Conservation (phyloP, 2,888 invertebrate species). For the Cantharis lateralis region DNA sequence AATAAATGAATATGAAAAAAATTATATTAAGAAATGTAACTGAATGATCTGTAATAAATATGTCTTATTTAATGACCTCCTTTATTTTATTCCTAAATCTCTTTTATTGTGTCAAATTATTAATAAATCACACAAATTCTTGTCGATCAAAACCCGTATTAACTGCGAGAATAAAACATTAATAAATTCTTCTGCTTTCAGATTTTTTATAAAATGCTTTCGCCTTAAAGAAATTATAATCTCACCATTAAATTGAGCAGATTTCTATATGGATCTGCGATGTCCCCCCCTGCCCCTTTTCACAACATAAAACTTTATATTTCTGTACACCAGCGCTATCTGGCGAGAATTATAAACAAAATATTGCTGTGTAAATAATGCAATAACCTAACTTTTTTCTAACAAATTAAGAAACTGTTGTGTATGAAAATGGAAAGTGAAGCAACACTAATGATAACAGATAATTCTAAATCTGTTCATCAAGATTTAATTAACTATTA, state of each 20-base stretch:
- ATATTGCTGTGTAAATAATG: background rate
- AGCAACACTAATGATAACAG: constrained; percentile 3
- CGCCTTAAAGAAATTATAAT: too few relatives aligned
- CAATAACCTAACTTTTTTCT: background rate
- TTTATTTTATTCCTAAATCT: background rate
- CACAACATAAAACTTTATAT: too few relatives aligned
- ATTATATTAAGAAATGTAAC: constrained; percentile 54
- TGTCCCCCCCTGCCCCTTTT: too few relatives aligned
- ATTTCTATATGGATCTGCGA: too few relatives aligned
- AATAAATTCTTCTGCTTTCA: too few relatives aligned
- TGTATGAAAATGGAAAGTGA: background rate
- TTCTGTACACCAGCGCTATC: background rate
- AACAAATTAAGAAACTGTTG: background rate
- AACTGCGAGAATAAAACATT: too few relatives aligned
- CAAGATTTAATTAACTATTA: constrained; percentile 38
- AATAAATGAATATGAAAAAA: constrained; percentile 51
- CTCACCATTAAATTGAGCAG: too few relatives aligned
- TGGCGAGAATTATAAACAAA: background rate
- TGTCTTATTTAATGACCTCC: constrained; percentile 47
- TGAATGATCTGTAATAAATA: constrained; percentile 54
- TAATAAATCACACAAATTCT: too few relatives aligned
- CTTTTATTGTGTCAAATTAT: too few relatives aligned
- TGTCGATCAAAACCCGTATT: too few relatives aligned
- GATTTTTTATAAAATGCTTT: too few relatives aligned
- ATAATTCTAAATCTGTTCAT: constrained; percentile 32